A percentile compares a stretch with the other conserved stretches of the same genome.
phyloP scores from a whole-genome alignment of 1,140 invertebrate genomes.

The Drosophila sechellia region DNA sequence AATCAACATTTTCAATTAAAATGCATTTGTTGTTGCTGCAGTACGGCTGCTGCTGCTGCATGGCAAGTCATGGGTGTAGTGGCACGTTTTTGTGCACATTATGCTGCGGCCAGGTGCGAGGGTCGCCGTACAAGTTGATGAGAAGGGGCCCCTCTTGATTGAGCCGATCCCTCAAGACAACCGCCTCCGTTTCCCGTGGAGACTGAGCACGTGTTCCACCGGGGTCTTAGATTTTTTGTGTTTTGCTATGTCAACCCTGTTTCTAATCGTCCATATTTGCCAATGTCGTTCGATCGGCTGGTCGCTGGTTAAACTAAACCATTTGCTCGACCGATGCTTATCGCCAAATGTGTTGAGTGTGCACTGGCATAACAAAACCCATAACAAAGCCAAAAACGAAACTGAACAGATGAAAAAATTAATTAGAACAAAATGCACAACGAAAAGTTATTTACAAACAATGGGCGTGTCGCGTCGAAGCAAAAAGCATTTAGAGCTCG shows the following conservation, averaged over 20 bases:
- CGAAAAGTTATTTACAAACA: conserved; percentile 75
- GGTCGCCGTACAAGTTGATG: conserved; percentile 42
- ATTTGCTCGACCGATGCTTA: conserved; percentile 66
- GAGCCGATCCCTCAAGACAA: conserved; percentile 8
- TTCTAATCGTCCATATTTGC: conserved; percentile 78
- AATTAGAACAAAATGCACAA: conserved; percentile 80
- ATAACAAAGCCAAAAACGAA: conserved; percentile 33
- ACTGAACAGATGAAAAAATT: conserved; percentile 64
- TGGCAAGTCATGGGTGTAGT: conserved; percentile 68
- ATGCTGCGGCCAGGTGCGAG: conserved; percentile 49
- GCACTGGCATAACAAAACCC: conserved; percentile 30
- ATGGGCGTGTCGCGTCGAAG: conserved; percentile 65
- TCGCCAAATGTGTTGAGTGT: conserved; percentile 78
- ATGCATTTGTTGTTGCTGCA: conserved; percentile 56
- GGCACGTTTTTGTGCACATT: conserved; percentile 72
- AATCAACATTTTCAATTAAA: conserved; percentile 82
- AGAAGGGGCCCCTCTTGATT: neutral
- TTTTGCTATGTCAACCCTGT: conserved; percentile 20
- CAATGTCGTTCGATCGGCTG: conserved; percentile 70
- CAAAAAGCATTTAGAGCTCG: conserved; percentile 50
- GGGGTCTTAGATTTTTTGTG: conserved; percentile 6
- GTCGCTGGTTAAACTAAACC: conserved; percentile 22
- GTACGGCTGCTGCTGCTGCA: conserved; percentile 18
- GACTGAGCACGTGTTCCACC: conserved; percentile 30
- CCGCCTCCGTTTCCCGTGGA: conserved; percentile 9